Percentiles rank a stretch among this genome's conserved stretches.
Evolutionary conservation across 2,113 vertebrate species (phyloP).

Genomic region (Amphiprion ocellaris): DNA sequence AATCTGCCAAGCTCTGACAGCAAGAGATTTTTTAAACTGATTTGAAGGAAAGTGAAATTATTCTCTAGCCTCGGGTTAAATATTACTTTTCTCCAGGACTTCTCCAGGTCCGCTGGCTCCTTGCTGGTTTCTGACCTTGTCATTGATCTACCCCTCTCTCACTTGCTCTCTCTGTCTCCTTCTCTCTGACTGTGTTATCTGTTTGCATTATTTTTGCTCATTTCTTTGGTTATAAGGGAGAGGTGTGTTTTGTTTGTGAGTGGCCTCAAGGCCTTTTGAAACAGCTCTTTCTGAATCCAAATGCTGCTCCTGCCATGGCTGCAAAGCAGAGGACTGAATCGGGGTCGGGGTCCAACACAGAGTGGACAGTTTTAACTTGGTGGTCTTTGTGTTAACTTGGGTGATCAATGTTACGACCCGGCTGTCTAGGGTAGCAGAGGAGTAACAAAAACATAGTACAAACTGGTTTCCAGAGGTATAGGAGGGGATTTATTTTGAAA

Average conservation of each 20-base stretch:
- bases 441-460: too few relatives aligned
- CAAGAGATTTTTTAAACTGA: constrained; percentile 88
- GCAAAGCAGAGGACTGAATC: background rate
- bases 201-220: constrained; percentile 64
- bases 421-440: too few relatives aligned
- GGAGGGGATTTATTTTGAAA: too few relatives aligned
- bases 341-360: too few relatives aligned
- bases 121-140: constrained; percentile 80
- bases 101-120: constrained; percentile 68
- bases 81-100: constrained; percentile 85
- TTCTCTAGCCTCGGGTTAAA: constrained; percentile 89
- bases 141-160: constrained; percentile 81
- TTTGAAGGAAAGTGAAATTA: constrained; percentile 88
- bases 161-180: constrained; percentile 43
- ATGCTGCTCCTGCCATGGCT: background rate
- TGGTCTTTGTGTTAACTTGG: too few relatives aligned
- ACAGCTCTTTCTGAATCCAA: constrained; percentile 39
- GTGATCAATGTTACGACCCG: too few relatives aligned
- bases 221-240: constrained; percentile 55
- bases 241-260: constrained; percentile 50
- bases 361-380: too few relatives aligned
- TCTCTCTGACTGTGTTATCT: constrained; percentile 41
- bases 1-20: constrained; percentile 86
- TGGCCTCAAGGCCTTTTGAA: constrained; percentile 66
- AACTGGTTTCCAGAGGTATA: too few relatives aligned